phyloP scores from a whole-genome alignment of 2,888 invertebrate genomes.

The Pseudococcus longispinus region DNA sequence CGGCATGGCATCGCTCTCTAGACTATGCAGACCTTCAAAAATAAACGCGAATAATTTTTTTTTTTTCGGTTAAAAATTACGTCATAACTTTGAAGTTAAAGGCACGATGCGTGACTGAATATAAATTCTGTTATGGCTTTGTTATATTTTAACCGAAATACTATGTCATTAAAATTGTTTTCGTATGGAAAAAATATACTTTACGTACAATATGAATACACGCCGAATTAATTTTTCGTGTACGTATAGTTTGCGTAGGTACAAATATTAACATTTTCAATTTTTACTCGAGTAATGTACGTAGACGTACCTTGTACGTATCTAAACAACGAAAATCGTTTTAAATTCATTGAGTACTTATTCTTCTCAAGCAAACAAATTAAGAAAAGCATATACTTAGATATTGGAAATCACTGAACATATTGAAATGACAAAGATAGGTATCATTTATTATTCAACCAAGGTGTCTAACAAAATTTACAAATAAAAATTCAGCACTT shows the following conservation, averaged over 20 bases:
- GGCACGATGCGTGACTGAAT: conserved; percentile 19
- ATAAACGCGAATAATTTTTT: neutral
- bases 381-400: no score
- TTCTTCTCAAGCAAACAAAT: no score
- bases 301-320: neutral
- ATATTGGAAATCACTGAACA: no score
- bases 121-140: neutral
- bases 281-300: neutral
- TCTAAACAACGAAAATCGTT: no score
- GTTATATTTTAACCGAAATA: neutral
- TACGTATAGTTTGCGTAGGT: neutral
- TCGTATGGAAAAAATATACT: neutral
- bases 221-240: neutral
- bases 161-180: conserved; percentile 19
- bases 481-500: no score
- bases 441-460: no score
- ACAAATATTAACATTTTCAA: neutral
- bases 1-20: neutral
- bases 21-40: neutral
- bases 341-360: no score
- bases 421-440: no score
- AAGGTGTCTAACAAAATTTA: no score
- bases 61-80: neutral
- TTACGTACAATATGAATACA: neutral
- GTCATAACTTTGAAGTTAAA: neutral